Evolutionary conservation across 2,113 vertebrate species (phyloP).

Genomic region (Cardinalis cardinalis): DNA sequence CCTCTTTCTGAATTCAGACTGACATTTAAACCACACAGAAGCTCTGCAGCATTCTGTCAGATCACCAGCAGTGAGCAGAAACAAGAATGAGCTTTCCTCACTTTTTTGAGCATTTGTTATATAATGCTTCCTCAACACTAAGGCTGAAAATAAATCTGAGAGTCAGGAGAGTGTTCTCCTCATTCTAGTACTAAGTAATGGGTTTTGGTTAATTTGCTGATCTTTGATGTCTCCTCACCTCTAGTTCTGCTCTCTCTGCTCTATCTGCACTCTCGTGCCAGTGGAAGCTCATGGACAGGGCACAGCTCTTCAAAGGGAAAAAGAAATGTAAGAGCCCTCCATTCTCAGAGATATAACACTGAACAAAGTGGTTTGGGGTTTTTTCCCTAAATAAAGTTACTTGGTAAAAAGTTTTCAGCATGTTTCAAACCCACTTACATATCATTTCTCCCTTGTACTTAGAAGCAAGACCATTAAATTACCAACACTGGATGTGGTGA

Average conservation of each 20-base stretch:
- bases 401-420: not conserved
- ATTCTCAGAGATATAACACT: not conserved
- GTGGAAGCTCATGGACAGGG: not conserved
- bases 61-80: not conserved
- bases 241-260: not conserved
- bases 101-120: not conserved
- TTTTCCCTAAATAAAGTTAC: not conserved
- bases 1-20: not conserved
- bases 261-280: not conserved
- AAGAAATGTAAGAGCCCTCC: not conserved
- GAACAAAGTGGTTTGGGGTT: accelerated
- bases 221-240: not conserved
- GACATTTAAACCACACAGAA: not conserved
- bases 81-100: not conserved
- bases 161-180: not conserved
- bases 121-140: not conserved
- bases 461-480: not conserved
- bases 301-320: not conserved
- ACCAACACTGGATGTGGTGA: not conserved
- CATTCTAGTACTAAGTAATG: not conserved
- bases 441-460: not conserved
- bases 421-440: not conserved
- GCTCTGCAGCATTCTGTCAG: not conserved
- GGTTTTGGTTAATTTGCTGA: not conserved
- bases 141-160: not conserved